These are phyloP conservation scores for Cyrtorhinus lividipennis DNA, from an alignment of 1,140 invertebrate species.

Conservation along the genomic window DNA sequence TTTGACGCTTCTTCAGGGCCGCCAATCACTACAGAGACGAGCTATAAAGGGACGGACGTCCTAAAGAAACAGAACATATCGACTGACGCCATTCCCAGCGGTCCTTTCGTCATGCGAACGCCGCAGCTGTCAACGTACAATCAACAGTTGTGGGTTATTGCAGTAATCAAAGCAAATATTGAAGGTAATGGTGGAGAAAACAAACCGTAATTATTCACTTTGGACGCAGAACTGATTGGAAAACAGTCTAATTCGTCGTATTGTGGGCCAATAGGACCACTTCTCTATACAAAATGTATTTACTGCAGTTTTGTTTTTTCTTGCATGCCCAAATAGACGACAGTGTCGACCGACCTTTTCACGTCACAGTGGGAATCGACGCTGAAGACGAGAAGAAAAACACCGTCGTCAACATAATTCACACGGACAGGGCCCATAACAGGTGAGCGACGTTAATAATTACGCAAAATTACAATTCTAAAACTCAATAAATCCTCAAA, in stretches of 20 bases:
- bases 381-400: constrained; percentile 58
- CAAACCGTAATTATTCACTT: constrained; percentile 11
- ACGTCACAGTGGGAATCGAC: constrained; percentile 64
- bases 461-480: constrained; percentile 11
- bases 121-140: constrained; percentile 72
- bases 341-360: constrained; percentile 73
- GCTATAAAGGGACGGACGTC: constrained; percentile 39
- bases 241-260: not conserved
- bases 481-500: too few species aligned
- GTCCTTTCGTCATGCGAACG: constrained; percentile 68
- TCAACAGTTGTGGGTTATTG: constrained; percentile 87
- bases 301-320: too few species aligned
- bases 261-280: not conserved
- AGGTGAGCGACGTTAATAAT: constrained; percentile 38
- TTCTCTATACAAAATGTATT: too few species aligned
- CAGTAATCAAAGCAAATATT: constrained; percentile 67
- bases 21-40: constrained; percentile 66
- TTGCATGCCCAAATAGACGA: too few species aligned
- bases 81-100: constrained; percentile 45
- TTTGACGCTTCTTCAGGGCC: constrained; percentile 58
- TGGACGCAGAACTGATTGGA: not conserved
- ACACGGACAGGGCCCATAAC: constrained; percentile 48
- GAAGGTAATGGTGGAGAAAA: too few species aligned
- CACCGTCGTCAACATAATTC: constrained; percentile 38
- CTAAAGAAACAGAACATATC: constrained; percentile 39